phyloP scores from a whole-genome alignment of 2,797 vertebrate species.

The Nyctibius grandis region DNA sequence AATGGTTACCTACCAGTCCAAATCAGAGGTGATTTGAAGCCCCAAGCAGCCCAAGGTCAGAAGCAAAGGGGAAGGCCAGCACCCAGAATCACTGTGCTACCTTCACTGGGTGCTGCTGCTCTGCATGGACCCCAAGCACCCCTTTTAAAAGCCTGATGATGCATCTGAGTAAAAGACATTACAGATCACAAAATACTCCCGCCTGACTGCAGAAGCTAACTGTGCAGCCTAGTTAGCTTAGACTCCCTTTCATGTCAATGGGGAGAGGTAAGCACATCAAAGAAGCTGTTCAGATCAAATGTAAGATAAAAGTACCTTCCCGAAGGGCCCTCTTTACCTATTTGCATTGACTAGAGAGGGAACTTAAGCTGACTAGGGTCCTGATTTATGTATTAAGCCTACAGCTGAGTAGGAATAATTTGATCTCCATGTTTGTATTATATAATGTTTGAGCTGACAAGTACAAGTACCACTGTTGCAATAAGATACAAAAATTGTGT shows the following conservation, averaged over 20 bases:
- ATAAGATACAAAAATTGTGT: not conserved
- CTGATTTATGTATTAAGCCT: not conserved
- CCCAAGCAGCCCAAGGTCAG: not conserved
- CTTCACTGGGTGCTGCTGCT: fast-evolving
- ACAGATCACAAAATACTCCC: not conserved
- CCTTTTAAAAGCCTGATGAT: not conserved
- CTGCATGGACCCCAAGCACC: not conserved
- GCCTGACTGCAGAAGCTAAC: not conserved
- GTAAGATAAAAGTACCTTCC: not conserved
- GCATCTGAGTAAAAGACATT: not conserved
- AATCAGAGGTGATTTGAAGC: not conserved
- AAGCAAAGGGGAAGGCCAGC: not conserved
- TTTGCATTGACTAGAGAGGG: not conserved
- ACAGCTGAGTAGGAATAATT: not conserved
- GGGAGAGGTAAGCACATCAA: not conserved
- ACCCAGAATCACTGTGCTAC: not conserved
- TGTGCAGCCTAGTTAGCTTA: not conserved
- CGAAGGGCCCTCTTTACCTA: not conserved
- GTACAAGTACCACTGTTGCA: not conserved
- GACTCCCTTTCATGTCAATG: not conserved
- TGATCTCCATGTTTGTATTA: not conserved
- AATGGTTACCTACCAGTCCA: not conserved
- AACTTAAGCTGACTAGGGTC: not conserved
- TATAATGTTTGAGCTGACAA: not conserved
- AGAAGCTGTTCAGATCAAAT: not conserved